A percentile compares a stretch with the other conserved stretches of the same genome.
Evolutionary conservation across 2,888 invertebrate genomes (phyloP).

Genomic region (Myopa testacea): DNA sequence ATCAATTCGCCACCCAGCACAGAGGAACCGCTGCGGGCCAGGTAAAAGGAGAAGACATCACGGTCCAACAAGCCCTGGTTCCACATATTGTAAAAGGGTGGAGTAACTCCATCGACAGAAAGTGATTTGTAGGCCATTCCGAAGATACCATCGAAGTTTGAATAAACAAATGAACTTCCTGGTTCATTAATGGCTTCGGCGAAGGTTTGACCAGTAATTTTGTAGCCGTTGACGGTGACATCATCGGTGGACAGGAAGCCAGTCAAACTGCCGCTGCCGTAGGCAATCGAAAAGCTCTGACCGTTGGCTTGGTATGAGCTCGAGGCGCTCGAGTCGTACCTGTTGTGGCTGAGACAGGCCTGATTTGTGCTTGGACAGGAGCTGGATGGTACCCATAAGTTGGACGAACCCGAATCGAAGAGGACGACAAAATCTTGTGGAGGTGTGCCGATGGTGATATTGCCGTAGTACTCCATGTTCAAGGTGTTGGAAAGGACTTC

Average conservation of each 20-base stretch:
- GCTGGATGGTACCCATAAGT: conserved; percentile 98
- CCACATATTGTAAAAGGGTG: conserved; percentile 93
- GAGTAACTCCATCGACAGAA: conserved; percentile 87
- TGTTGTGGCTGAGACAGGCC: conserved; percentile 94
- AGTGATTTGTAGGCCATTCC: conserved; percentile 91
- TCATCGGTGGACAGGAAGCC: conserved; percentile 93
- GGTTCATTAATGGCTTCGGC: conserved; percentile 95
- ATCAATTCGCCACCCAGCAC: conserved; percentile 83
- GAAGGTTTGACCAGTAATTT: conserved; percentile 85
- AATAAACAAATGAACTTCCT: conserved; percentile 91
- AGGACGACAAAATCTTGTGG: conserved; percentile 92
- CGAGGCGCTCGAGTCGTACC: conserved; percentile 90
- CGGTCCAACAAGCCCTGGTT: conserved; percentile 76
- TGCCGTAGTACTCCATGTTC: conserved; percentile 53
- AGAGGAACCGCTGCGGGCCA: conserved; percentile 74
- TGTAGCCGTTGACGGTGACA: conserved; percentile 77
- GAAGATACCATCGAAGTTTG: conserved; percentile 97
- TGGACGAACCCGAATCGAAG: conserved; percentile 89
- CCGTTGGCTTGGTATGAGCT: conserved; percentile 86
- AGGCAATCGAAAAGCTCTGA: conserved; percentile 88
- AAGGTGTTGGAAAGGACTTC: conserved; percentile 50
- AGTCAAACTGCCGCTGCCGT: conserved; percentile 92
- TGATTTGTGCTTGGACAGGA: conserved; percentile 91
- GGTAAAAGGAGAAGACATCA: conserved; percentile 93
- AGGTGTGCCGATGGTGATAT: conserved; percentile 86